These are phyloP conservation scores for Pediacus dermestoides DNA, from an alignment of 2,888 invertebrate genomes.

Conservation along the genomic window DNA sequence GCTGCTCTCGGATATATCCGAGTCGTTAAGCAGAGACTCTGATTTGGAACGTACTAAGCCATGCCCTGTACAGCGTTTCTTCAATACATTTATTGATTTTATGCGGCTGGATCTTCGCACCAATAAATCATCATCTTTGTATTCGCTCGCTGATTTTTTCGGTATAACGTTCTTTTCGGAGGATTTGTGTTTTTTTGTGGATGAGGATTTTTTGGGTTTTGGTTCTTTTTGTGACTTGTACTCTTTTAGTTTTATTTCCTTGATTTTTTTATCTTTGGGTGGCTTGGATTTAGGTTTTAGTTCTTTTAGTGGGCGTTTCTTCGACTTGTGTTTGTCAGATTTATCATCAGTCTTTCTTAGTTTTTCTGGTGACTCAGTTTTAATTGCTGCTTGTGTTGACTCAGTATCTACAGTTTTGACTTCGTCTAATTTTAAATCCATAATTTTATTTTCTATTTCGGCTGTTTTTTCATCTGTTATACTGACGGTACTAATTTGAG, in stretches of 20 bases:
- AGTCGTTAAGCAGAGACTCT: constrained; percentile 48
- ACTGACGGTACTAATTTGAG: no score
- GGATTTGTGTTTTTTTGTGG: constrained; percentile 12
- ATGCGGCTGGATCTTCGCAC: constrained; percentile 73
- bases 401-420: no score
- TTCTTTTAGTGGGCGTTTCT: no score
- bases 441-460: no score
- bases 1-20: constrained; percentile 57
- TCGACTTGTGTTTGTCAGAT: no score
- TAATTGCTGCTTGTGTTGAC: not conserved
- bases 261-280: constrained; percentile 3
- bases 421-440: no score
- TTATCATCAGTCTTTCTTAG: constrained; percentile 14
- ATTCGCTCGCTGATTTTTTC: constrained; percentile 13
- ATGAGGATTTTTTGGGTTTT: constrained; percentile 11
- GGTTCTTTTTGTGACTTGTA: constrained; percentile 11
- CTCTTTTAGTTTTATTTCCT: constrained; percentile 11
- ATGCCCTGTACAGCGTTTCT: constrained; percentile 59
- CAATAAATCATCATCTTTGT: constrained; percentile 15
- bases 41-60: constrained; percentile 57
- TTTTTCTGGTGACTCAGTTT: constrained; percentile 6
- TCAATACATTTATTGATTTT: constrained; percentile 68
- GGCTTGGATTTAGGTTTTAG: constrained; percentile 7
- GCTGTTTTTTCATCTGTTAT: no score
- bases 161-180: constrained; percentile 13